Base-by-base conservation (phyloP, 2,113 vertebrate genomes). In the Arizona elegans region DNA sequence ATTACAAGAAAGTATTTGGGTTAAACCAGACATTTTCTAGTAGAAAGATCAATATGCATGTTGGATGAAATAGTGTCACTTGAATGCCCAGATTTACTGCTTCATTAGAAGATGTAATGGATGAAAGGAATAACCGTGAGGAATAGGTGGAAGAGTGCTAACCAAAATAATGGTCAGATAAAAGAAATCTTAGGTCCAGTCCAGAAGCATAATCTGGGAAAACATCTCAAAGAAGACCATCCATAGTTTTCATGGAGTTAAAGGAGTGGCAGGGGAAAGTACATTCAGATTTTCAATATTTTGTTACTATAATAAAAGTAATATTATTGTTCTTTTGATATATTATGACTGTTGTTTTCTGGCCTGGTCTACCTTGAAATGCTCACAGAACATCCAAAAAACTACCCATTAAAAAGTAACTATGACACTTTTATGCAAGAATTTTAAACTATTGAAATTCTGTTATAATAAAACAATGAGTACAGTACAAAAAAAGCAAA, bases 401-500 rank as follows among this genome's bases (percentile, higher is more conserved):
- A 1, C 3, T 21, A 3, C n/a, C 88, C 47, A 38, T 19, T 43
- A 1, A 50, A 86, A 86, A 7, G 24, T 90, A 29, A 86, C 17
- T n/a, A 50, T 50, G 11, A 10, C 4, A 75, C 55, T 55, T 62
- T 15, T 62, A 86, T 90, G n/a, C 6, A 52, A 62, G 23, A 29
- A 5, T 87, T 90, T 81, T 86, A 90, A 54, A 11, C 47, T 9
- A 38, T 56, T 88, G 10, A 47, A 55, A 65, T 93, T 94, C 91
- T 86, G 75, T 88, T 91, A 87, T 52, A 92, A 92, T 90, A 26
- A 91, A 91, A 23, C 0, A 19, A 26, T 26, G 88, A 89, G 85
- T 53, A 94, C 0, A 29, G 52, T 47, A 54, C 85, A 91, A 86
- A 62, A 43, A 53, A 88, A 65, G n/a, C 75, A 90, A 92, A 93